Evolutionary conservation across 2,888 invertebrate genomes (phyloP), one percentile per base, ranked within the genome.

Genomic region (Cephalotes varians): DNA sequence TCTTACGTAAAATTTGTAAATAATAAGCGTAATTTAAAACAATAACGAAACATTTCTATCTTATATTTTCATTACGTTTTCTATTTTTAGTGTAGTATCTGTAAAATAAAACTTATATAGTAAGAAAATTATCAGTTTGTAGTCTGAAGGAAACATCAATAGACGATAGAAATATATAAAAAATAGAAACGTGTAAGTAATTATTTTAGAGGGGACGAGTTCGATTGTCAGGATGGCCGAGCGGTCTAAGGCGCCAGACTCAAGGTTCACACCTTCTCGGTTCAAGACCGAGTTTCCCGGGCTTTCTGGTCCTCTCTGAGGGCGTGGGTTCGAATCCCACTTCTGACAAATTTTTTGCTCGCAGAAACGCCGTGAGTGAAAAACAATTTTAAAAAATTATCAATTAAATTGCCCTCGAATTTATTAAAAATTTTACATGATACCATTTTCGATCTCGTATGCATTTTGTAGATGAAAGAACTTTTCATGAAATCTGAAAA

Each of bases 311-410:
- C 95, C 95, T 95, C 95, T 94, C 94, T 95, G 95, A 95, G 95
- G 95, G 95, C 96, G 95, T 95, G 96, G 95, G 95, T 96, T 96
- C 95, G 95, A 95, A 96, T 95, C 96, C 95, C 95, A 95, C 95
- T 95, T 95, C 95, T 49, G 95, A 95, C 95, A 96, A 92, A 90
- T 89, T 58, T 67, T 90, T 86, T 90, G 51, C 25, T 34, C 28
- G 10, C 1, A 44, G 10, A 34, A 60, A 58, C n/a, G 6, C 5
- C 9, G 2, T 49, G 1, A 49, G 1, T 51, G 2, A 28, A 65
- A 7, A 47, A 49, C 18, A 21, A 40, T 47, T n/a, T n/a, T n/a
- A 0, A 1, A 9, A 69, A 31, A 49, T 67, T 31, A 67, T 40
- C 12, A 67, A 6, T 12, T 31, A 47, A 47, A 18, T 47, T 28